phyloP scores from a whole-genome alignment of 2,113 vertebrate species.

The Lagopus leucura region DNA sequence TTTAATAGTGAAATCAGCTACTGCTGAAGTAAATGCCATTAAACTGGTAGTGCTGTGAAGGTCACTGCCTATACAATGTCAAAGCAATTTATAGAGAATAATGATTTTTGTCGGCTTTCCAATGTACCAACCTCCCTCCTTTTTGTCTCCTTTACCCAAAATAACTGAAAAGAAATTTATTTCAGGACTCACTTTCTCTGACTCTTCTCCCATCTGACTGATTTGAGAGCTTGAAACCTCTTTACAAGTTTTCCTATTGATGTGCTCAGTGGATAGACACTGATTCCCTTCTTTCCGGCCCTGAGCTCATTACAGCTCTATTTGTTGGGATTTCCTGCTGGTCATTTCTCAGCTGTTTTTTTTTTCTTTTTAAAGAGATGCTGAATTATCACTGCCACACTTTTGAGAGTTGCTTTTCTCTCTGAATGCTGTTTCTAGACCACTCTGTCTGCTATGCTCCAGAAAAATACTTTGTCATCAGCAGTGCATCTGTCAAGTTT shows the following conservation, averaged over 20 bases:
- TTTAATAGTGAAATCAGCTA: conserved; percentile 80
- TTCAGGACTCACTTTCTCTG: conserved; percentile 48
- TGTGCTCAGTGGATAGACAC: conserved; percentile 4
- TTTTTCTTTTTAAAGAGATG: conserved; percentile 6
- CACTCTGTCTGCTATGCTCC: neutral
- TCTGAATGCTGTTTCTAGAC: neutral
- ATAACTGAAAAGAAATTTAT: conserved; percentile 63
- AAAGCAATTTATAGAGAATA: conserved; percentile 75
- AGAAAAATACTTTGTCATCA: neutral
- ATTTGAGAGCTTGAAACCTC: neutral
- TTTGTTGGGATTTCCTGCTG: conserved; percentile 20
- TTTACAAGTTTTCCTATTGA: conserved; percentile 32
- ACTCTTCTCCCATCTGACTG: conserved; percentile 39
- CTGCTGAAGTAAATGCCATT: conserved; percentile 77
- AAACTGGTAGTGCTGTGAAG: conserved; percentile 73
- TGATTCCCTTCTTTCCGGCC: conserved; percentile 10
- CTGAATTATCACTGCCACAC: neutral
- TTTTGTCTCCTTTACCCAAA: conserved; percentile 67
- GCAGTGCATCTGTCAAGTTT: neutral
- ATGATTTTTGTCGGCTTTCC: conserved; percentile 76
- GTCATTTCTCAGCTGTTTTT: conserved; percentile 19
- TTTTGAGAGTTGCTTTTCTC: neutral
- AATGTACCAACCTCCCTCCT: conserved; percentile 31
- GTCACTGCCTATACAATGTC: conserved; percentile 76
- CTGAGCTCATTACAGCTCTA: neutral